Evolutionary conservation across 2,888 invertebrate genomes (phyloP).

Genomic region (Conops quadrifasciatus): DNA sequence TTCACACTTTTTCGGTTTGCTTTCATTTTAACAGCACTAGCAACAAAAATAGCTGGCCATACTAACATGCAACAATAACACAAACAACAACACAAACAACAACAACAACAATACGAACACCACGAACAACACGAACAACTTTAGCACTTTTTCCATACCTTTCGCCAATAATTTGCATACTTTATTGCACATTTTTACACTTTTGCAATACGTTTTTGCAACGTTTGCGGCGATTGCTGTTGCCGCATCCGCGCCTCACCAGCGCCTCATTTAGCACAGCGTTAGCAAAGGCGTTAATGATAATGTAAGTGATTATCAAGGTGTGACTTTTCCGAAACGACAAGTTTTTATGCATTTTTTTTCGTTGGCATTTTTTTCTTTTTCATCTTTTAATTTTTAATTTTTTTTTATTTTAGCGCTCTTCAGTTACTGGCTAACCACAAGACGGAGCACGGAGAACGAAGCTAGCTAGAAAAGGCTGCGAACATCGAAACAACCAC

Average conservation of each 20-base stretch:
- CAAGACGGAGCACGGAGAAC: background rate
- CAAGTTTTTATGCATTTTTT: conserved; percentile 29
- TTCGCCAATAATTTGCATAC: conserved; percentile 39
- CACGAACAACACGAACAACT: background rate
- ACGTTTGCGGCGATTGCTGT: background rate
- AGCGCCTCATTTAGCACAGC: background rate
- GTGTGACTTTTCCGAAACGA: conserved; percentile 35
- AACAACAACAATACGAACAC: conserved; percentile 25
- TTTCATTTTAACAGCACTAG: conserved; percentile 43
- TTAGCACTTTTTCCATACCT: conserved; percentile 23
- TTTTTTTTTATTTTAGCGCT: background rate
- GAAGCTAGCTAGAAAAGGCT: background rate
- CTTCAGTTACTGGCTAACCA: background rate
- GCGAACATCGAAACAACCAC: too few species aligned
- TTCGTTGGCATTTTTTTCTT: background rate
- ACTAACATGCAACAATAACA: conserved; percentile 42
- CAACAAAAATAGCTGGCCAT: conserved; percentile 43
- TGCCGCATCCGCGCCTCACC: background rate
- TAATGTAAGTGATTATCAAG: conserved; percentile 22
- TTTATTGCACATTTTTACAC: conserved; percentile 3
- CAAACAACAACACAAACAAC: conserved; percentile 33
- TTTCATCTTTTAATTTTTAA: too few species aligned
- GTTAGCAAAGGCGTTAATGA: background rate
- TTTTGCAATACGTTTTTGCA: background rate
- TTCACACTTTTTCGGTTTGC: conserved; percentile 31